Conservation (phyloP, 92 coral and sea anemone genomes). For the Zoanthus solanderi region DNA sequence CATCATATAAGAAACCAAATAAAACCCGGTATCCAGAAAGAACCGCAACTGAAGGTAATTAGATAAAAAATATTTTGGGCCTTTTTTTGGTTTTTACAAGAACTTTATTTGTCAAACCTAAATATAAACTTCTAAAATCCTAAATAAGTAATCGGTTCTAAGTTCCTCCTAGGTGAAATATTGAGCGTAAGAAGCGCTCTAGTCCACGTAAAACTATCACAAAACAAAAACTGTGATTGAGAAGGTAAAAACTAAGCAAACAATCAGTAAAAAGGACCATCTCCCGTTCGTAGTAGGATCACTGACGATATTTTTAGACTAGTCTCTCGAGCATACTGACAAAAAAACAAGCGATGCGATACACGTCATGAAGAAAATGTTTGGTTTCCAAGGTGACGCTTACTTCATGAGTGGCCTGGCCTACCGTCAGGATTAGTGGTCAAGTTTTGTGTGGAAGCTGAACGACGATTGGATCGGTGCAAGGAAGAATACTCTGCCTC, state of each 20-base stretch:
- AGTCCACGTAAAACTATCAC: too few relatives aligned
- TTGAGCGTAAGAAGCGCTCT: too few relatives aligned
- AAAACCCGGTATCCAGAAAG: too few relatives aligned
- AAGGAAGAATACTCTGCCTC: slow-evolving; percentile 96
- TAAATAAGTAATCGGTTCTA: too few relatives aligned
- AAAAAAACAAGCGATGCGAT: slow-evolving; percentile 20
- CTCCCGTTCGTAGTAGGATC: background rate
- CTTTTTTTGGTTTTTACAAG: too few relatives aligned
- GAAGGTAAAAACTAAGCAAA: background rate
- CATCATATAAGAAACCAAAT: too few relatives aligned
- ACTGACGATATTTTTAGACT: background rate
- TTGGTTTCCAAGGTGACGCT: slow-evolving; percentile 58
- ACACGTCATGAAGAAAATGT: slow-evolving; percentile 31
- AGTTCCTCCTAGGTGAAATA: too few relatives aligned
- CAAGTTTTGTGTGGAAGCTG: slow-evolving; percentile 89
- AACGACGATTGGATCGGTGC: slow-evolving; percentile 89
- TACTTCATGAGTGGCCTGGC: slow-evolving; percentile 50
- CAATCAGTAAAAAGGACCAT: background rate
- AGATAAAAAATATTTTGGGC: too few relatives aligned
- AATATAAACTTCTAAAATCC: too few relatives aligned
- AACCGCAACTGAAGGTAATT: too few relatives aligned
- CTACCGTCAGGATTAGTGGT: slow-evolving; percentile 51
- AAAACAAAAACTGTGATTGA: too few relatives aligned
- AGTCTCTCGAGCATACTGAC: background rate
- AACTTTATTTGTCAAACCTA: too few relatives aligned